Conservation (phyloP, 1,140 invertebrate genomes). For the Harlomillsia oculata region DNA sequence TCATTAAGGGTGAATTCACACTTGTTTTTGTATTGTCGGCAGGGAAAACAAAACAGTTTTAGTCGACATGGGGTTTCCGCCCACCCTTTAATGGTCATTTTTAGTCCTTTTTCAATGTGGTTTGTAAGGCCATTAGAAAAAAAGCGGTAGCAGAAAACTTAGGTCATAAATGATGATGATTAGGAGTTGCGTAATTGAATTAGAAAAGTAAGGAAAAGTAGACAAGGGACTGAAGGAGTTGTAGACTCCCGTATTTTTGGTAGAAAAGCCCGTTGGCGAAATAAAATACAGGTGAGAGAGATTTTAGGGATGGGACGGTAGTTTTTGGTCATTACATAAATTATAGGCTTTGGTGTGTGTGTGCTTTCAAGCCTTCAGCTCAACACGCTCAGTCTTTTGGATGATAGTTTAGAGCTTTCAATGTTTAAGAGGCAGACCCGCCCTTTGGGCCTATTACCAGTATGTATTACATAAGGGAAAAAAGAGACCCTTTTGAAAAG, state of each 20-base stretch:
- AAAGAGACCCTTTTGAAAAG: not conserved
- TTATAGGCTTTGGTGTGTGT: conserved; percentile 33
- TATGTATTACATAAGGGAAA: conserved; percentile 26
- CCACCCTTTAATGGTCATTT: too few relatives aligned
- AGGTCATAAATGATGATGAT: not conserved
- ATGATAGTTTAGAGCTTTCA: not conserved
- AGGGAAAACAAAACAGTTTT: too few relatives aligned
- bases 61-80: too few relatives aligned
- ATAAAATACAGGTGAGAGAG: not conserved
- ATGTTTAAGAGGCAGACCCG: conserved; percentile 21
- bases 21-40: too few relatives aligned
- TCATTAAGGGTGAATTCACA: too few relatives aligned
- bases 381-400: not conserved
- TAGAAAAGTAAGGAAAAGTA: conserved; percentile 2
- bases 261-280: too few relatives aligned
- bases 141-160: not conserved
- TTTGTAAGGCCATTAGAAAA: not conserved
- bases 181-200: not conserved
- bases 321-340: conserved; percentile 27
- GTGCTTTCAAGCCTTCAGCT: conserved; percentile 19
- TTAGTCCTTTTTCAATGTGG: too few relatives aligned
- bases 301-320: not conserved
- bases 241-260: too few relatives aligned
- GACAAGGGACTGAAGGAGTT: conserved; percentile 13
- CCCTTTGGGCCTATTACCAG: conserved; percentile 34